Percentiles rank a stretch among this genome's conserved stretches.
Evolutionary conservation across 2,888 invertebrate species (phyloP).

Genomic region (Lampropteryx suffumata): DNA sequence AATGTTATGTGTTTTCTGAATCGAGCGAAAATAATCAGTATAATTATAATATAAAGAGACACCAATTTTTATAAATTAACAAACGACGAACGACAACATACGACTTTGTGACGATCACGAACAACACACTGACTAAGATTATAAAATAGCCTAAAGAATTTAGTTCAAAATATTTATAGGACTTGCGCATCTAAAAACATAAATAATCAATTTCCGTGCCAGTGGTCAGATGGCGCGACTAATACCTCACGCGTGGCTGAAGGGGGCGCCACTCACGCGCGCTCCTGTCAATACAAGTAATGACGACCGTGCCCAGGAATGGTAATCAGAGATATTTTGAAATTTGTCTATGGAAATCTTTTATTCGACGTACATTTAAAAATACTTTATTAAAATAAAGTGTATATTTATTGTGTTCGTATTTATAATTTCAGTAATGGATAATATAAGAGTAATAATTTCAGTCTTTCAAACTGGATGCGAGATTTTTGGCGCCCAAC

Average conservation of each 20-base stretch:
- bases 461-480: neutral
- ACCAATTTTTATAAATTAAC: too few species aligned
- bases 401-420: neutral
- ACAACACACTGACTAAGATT: too few species aligned
- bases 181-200: slow-evolving; percentile 7
- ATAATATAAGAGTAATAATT: too few species aligned
- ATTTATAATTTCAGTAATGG: neutral
- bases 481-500: too few species aligned
- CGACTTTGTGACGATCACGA: too few species aligned
- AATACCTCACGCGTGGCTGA: slow-evolving; percentile 4
- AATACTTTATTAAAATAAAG: too few species aligned
- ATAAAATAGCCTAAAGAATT: too few species aligned
- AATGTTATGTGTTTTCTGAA: too few species aligned
- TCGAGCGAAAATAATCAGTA: too few species aligned
- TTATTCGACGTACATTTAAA: neutral
- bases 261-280: slow-evolving; percentile 16
- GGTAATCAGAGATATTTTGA: slow-evolving; percentile 14
- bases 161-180: too few species aligned
- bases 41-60: too few species aligned
- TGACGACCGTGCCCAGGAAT: slow-evolving; percentile 15
- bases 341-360: slow-evolving; percentile 1
- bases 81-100: too few species aligned
- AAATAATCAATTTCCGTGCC: slow-evolving; percentile 9
- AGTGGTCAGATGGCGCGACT: slow-evolving; percentile 13
- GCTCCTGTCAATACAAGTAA: slow-evolving; percentile 9